phyloP scores from a whole-genome alignment of 2,113 vertebrate species.

The pig (Sus scrofa) region T2T-Sscrofa CM000819.6:8335501-8336000 shows the following conservation, averaged over 20 bases:
- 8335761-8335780: background rate
- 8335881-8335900: background rate
- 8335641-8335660: background rate
- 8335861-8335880: background rate
- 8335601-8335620: background rate
- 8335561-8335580: background rate
- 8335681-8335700: background rate
- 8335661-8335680: background rate
- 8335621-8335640: background rate
- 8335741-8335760: background rate
- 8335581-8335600: background rate
- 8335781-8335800: background rate
- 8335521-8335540: background rate
- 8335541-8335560: background rate
- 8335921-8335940: background rate
- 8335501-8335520: background rate
- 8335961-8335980: background rate
- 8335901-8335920: background rate
- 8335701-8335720: background rate
- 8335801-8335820: background rate
- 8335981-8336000: background rate
- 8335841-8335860: background rate
- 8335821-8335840: background rate
- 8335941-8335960: background rate
- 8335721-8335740: background rate